Conservation (phyloP, 2,113 vertebrate species). For the Pungitius pungitius region DNA sequence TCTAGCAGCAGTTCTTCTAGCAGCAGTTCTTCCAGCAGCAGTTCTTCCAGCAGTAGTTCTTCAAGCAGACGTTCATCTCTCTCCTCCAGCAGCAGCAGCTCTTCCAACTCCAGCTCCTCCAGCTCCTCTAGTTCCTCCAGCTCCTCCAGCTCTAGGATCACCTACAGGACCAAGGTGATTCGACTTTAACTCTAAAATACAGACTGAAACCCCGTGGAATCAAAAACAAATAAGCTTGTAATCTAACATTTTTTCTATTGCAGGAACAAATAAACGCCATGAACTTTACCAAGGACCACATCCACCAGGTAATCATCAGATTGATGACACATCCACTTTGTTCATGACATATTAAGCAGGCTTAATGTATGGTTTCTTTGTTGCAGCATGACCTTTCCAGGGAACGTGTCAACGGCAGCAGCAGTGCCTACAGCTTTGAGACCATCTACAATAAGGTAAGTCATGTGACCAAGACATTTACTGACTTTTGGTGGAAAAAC, state of each 20-base stretch:
- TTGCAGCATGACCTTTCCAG: slow-evolving; percentile 54
- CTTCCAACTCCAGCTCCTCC: slow-evolving; percentile 40
- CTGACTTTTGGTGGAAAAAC: neutral
- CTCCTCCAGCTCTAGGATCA: too few species aligned
- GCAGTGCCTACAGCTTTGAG: slow-evolving; percentile 75
- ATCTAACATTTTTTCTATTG: neutral
- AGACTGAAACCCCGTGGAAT: neutral
- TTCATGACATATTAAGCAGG: neutral
- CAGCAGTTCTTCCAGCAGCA: slow-evolving; percentile 28
- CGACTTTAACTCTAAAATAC: neutral
- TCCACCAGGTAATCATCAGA: slow-evolving; percentile 66
- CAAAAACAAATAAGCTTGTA: neutral
- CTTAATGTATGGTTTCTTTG: slow-evolving; percentile 26
- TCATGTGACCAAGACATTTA: neutral
- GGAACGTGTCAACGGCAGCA: slow-evolving; percentile 33
- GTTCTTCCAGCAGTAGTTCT: slow-evolving; percentile 27
- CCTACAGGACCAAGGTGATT: slow-evolving; percentile 42
- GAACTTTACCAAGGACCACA: slow-evolving; percentile 68
- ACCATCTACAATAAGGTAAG: slow-evolving; percentile 69
- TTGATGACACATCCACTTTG: neutral
- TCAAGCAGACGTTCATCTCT: too few species aligned
- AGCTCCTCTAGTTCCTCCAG: slow-evolving; percentile 23
- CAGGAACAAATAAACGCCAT: slow-evolving; percentile 46
- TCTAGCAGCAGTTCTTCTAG: too few species aligned
- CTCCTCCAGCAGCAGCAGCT: too few species aligned